Conservation (phyloP, 2,113 vertebrate species). For the Athene cunicularia region DNA sequence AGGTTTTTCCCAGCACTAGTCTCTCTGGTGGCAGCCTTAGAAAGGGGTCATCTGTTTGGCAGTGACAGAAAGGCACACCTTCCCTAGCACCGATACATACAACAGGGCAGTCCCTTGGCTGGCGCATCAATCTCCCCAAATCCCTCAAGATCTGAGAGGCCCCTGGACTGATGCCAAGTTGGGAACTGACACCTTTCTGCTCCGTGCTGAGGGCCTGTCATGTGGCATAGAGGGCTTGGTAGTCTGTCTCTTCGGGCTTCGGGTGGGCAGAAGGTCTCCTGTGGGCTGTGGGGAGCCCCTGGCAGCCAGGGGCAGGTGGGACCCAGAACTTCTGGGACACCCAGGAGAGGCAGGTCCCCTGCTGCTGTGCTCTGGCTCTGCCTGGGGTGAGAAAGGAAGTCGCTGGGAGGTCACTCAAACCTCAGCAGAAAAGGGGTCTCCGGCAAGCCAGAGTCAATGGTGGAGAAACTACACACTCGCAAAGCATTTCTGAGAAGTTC, state of each 20-base stretch:
- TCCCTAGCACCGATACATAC: not conserved
- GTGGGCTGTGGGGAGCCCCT: rapidly evolving
- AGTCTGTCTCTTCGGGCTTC: not conserved
- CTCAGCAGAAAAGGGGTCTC: not conserved
- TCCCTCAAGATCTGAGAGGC: not conserved
- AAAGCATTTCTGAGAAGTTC: not conserved
- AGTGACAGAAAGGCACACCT: not conserved
- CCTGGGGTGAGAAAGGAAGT: not conserved
- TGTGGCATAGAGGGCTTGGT: not conserved
- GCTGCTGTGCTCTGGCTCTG: not conserved
- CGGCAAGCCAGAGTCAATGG: not conserved
- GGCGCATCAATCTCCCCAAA: not conserved
- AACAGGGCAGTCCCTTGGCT: not conserved
- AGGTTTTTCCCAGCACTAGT: not conserved
- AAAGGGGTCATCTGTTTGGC: not conserved
- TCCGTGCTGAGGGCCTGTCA: rapidly evolving
- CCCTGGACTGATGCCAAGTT: not conserved
- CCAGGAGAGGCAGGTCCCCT: not conserved
- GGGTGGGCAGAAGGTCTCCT: not conserved
- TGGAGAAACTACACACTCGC: not conserved
- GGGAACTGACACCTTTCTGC: not conserved
- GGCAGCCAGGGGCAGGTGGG: not conserved
- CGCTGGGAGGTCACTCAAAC: not conserved
- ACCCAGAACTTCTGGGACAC: not conserved
- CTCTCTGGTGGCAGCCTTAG: not conserved